These are phyloP conservation scores for Adelognathus sp. DNA, from an alignment of 2,888 invertebrate species.

Conservation along the genomic window DNA sequence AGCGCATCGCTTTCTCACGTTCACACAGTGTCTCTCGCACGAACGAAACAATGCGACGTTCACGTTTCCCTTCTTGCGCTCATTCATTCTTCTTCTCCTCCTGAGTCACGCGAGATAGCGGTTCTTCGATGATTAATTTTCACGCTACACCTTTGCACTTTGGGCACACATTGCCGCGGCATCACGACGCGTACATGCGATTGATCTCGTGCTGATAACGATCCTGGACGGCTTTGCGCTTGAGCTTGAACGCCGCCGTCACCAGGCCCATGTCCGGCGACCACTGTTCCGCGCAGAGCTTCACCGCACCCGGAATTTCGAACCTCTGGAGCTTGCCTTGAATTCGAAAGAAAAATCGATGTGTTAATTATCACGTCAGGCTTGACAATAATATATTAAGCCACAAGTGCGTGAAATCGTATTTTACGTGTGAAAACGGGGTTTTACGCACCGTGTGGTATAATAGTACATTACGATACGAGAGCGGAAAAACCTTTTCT, in stretches of 20 bases:
- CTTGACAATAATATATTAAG: background rate
- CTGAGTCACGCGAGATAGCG: conserved; percentile 5
- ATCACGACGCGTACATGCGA: conserved; percentile 96
- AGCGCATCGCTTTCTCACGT: no score
- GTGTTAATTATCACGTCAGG: background rate
- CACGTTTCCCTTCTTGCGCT: background rate
- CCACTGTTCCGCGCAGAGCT: conserved; percentile 96
- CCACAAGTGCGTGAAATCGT: no score
- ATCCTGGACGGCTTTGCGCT: conserved; percentile 97
- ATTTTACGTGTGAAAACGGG: no score
- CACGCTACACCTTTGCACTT: conserved; percentile 49
- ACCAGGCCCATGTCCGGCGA: conserved; percentile 98
- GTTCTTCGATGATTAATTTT: conserved; percentile 34
- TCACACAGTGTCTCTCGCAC: conserved; percentile 27
- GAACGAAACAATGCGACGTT: background rate
- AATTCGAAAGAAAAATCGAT: conserved; percentile 40
- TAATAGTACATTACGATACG: no score
- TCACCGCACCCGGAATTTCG: conserved; percentile 95
- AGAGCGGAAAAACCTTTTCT: no score
- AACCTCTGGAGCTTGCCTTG: conserved; percentile 94
- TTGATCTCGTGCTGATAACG: conserved; percentile 96
- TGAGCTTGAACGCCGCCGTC: conserved; percentile 98
- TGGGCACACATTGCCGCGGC: conserved; percentile 61
- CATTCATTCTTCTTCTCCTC: background rate
- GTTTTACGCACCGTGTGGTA: no score